phyloP scores from a whole-genome alignment of 2,888 invertebrate species.

The Miltochrista miniata region DNA sequence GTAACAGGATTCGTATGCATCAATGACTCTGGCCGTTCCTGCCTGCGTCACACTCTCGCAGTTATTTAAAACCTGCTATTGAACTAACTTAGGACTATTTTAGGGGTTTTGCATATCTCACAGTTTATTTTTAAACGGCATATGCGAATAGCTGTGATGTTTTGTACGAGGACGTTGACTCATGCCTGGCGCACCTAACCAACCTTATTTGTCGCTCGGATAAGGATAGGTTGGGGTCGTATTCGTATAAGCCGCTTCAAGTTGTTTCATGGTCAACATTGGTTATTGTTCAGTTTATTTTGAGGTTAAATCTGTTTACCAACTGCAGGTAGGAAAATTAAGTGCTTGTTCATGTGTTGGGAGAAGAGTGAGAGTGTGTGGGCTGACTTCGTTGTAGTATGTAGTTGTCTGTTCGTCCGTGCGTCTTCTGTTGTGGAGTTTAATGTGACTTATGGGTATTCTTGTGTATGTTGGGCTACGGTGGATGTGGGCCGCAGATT shows the following conservation, averaged over 20 bases:
- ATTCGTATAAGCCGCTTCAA: conserved; percentile 3
- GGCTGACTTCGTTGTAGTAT: no score
- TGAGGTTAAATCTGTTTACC: conserved; percentile 1
- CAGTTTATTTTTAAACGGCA: conserved; percentile 17
- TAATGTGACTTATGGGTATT: no score
- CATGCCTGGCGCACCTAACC: conserved; percentile 32
- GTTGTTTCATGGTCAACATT: conserved; percentile 32
- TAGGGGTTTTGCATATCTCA: conserved; percentile 21
- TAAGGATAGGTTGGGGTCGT: conserved; percentile 33
- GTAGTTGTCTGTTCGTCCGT: no score
- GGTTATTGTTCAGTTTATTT: conserved; percentile 8
- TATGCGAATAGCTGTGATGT: conserved; percentile 21
- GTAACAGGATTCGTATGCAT: conserved; percentile 54
- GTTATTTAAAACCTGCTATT: conserved; percentile 57
- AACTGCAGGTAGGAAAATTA: neutral
- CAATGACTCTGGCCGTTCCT: conserved; percentile 61
- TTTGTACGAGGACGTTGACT: conserved; percentile 33
- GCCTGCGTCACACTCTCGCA: conserved; percentile 58
- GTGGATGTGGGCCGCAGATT: no score
- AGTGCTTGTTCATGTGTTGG: no score
- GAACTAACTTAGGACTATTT: conserved; percentile 32
- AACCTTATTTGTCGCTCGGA: conserved; percentile 37
- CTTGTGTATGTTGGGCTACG: no score
- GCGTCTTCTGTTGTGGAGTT: no score
- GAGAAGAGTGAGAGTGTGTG: no score